These are phyloP conservation scores for Dascillus cervinus DNA, from an alignment of 2,888 invertebrate species.

Conservation along the genomic window DNA sequence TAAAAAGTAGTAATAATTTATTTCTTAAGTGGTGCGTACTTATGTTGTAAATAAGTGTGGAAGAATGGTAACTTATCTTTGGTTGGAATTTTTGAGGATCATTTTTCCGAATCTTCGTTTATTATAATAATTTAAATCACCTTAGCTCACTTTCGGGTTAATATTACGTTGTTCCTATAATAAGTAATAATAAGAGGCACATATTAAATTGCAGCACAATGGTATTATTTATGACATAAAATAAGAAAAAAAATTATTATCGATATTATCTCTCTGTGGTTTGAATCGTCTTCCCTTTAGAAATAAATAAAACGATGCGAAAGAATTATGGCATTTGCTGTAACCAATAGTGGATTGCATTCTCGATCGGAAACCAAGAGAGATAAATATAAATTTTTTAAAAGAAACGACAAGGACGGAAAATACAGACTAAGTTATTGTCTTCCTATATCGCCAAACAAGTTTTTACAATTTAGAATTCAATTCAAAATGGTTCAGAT, in stretches of 20 bases:
- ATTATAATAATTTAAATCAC: too few species aligned
- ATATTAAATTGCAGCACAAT: conserved; percentile 11
- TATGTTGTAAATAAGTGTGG: too few species aligned
- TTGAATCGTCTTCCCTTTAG: conserved; percentile 16
- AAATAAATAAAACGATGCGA: conserved; percentile 10
- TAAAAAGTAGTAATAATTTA: too few species aligned
- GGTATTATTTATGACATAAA: conserved; percentile 17
- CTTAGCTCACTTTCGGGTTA: too few species aligned
- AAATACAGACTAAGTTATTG: conserved; percentile 20
- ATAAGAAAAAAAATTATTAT: too few species aligned
- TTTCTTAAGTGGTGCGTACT: too few species aligned
- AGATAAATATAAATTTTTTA: conserved; percentile 11
- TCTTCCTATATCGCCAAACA: conserved; percentile 27
- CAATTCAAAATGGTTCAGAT: conserved; percentile 25
- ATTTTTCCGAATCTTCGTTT: conserved; percentile 7
- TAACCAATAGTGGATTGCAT: conserved; percentile 11
- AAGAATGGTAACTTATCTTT: too few species aligned
- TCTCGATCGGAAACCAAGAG: conserved; percentile 9
- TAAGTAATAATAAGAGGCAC: conserved; percentile 15
- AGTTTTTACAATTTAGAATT: conserved; percentile 23
- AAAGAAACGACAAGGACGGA: conserved; percentile 12
- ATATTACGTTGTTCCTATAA: conserved; percentile 23
- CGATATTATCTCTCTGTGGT: conserved; percentile 14
- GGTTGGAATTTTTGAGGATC: conserved; percentile 3
- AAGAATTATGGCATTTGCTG: conserved; percentile 10